Conservation (phyloP, 2,113 vertebrate species). For the Mesembrinibis cayennensis region DNA sequence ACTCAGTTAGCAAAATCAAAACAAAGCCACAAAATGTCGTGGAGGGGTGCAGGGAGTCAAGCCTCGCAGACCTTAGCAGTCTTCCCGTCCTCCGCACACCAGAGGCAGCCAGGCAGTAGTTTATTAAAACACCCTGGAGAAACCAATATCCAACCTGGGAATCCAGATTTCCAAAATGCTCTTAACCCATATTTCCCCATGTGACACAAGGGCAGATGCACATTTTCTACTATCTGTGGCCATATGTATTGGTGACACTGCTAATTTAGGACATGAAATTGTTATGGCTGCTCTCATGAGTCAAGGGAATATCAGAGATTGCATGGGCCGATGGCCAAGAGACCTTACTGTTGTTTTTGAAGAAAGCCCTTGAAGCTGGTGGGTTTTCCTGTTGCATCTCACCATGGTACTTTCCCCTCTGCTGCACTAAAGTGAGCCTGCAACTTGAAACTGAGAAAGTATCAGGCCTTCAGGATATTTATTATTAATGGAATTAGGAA, state of each 20-base stretch:
- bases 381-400: not conserved
- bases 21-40: fast-evolving
- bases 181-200: not conserved
- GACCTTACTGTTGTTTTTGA: not conserved
- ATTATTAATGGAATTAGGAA: not conserved
- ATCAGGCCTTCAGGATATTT: not conserved
- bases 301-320: not conserved
- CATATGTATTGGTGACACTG: not conserved
- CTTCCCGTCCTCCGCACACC: not conserved
- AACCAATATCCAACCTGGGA: not conserved
- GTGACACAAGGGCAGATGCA: not conserved
- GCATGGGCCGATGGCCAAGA: fast-evolving
- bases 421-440: not conserved
- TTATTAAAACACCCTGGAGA: not conserved
- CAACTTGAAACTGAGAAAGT: not conserved
- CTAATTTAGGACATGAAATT: not conserved
- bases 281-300: not conserved
- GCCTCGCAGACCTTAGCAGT: not conserved
- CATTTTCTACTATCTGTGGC: not conserved
- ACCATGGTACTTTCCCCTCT: fast-evolving
- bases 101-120: not conserved
- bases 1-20: not conserved
- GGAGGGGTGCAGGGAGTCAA: fast-evolving
- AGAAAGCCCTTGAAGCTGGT: not conserved
- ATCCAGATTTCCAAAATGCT: not conserved